Percentiles rank a stretch among this genome's conserved stretches.
Evolutionary conservation across 2,888 invertebrate species (phyloP).

Genomic region (Mellilla xanthometata): DNA sequence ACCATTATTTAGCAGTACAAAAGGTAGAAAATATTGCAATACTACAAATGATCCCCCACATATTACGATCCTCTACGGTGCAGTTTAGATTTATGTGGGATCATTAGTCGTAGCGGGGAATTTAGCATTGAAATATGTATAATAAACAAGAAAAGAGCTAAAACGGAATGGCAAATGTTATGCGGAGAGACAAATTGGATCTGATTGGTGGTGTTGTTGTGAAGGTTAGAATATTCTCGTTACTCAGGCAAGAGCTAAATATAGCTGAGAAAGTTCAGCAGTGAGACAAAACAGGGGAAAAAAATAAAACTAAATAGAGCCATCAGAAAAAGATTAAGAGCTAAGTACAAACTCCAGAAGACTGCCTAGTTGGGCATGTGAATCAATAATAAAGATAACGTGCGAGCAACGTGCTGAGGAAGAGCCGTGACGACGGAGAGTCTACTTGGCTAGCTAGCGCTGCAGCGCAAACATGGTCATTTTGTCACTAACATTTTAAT

Average conservation of each 20-base stretch:
- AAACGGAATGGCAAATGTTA: constrained; percentile 53
- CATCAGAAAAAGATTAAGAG: constrained; percentile 9
- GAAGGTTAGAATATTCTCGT: constrained; percentile 1
- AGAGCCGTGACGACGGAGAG: constrained; percentile 11
- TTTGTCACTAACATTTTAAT: no score
- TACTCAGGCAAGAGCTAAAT: constrained; percentile 2
- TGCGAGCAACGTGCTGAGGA: constrained; percentile 18
- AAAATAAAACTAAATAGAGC: constrained; percentile 10
- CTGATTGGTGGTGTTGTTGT: constrained; percentile 3
- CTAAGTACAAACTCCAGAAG: constrained; percentile 19
- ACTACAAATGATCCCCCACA: constrained; percentile 64
- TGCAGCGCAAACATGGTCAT: constrained; percentile 1
- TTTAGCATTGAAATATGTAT: constrained; percentile 73
- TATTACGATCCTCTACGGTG: constrained; percentile 72
- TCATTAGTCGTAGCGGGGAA: constrained; percentile 76
- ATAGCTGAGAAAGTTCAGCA: neutral
- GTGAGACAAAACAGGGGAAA: constrained; percentile 2
- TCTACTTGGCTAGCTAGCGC: constrained; percentile 25
- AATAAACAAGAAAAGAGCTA: constrained; percentile 71
- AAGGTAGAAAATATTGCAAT: constrained; percentile 53
- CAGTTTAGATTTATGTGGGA: constrained; percentile 72
- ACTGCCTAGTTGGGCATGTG: constrained; percentile 8
- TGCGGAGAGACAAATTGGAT: constrained; percentile 25
- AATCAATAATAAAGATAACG: constrained; percentile 6
- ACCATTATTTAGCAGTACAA: constrained; percentile 39